phyloP scores from a whole-genome alignment of 2,888 invertebrate species.

The Willowsia nigromaculata region DNA sequence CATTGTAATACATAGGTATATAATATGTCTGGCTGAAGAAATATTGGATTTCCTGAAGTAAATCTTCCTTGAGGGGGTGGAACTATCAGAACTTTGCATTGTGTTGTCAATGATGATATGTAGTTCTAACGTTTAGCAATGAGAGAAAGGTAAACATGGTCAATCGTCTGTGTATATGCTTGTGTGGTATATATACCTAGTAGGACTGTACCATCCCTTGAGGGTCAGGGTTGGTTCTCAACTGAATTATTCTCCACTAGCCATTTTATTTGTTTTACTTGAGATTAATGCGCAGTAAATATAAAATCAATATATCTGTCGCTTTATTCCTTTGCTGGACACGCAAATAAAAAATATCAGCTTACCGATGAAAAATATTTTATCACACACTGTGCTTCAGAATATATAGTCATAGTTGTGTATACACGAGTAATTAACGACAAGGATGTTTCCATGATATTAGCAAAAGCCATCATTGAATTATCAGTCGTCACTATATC shows the following conservation, averaged over 20 bases:
- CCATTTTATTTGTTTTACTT: not conserved
- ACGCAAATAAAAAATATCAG: not conserved
- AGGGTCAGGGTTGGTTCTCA: not conserved
- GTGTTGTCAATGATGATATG: slow-evolving; percentile 6
- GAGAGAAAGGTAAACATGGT: not conserved
- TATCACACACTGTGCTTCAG: no score
- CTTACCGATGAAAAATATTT: no score
- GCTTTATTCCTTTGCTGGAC: not conserved
- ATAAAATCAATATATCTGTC: not conserved
- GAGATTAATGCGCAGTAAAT: not conserved
- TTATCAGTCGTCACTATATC: not conserved
- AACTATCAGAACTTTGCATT: not conserved
- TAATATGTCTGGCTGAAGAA: not conserved
- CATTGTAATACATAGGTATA: no score
- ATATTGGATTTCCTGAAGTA: slow-evolving; percentile 30
- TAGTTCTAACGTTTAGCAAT: not conserved
- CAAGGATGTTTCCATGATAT: slow-evolving; percentile 35
- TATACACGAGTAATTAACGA: not conserved
- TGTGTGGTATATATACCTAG: no score
- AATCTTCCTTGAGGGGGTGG: slow-evolving; percentile 51
- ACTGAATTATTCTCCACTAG: not conserved
- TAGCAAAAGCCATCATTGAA: not conserved
- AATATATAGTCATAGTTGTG: no score
- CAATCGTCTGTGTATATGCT: not conserved
- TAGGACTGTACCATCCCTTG: not conserved